phyloP scores from a whole-genome alignment of 2,888 invertebrate genomes.

The Cantharis nigra region DNA sequence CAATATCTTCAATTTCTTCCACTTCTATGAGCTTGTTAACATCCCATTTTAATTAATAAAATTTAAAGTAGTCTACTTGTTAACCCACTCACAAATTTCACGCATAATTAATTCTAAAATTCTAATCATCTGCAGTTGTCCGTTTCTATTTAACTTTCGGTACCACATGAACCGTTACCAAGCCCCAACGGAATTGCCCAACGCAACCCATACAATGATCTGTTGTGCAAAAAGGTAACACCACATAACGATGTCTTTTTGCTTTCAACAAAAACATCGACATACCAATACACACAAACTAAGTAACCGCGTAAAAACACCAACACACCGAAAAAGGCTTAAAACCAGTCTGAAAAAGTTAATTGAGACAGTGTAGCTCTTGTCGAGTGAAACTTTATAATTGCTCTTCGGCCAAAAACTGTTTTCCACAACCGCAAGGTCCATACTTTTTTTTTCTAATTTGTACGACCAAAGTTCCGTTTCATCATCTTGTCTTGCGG shows the following conservation, averaged over 20 bases:
- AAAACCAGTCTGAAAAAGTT: slow-evolving; percentile 40
- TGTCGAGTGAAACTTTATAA: slow-evolving; percentile 30
- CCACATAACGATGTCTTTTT: not conserved
- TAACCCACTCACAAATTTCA: not conserved
- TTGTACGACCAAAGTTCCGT: not conserved
- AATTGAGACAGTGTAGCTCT: slow-evolving; percentile 43
- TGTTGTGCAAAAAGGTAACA: not conserved
- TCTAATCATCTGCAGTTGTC: not conserved
- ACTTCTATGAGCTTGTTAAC: not conserved
- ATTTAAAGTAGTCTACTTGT: not conserved
- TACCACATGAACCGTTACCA: not conserved
- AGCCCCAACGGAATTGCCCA: not conserved
- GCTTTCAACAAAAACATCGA: not conserved
- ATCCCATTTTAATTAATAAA: not conserved
- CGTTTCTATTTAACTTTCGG: not conserved
- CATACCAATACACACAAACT: not conserved
- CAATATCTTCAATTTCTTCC: not conserved
- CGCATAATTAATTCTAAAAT: not conserved
- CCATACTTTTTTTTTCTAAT: not conserved
- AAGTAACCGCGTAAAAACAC: not conserved
- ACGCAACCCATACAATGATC: not conserved
- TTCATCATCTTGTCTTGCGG: not conserved
- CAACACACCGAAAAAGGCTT: slow-evolving; percentile 37
- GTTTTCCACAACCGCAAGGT: not conserved
- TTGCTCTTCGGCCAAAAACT: slow-evolving; percentile 23